These are phyloP conservation scores for Cyclina sinensis DNA, from an alignment of 1,140 invertebrate genomes.

Conservation along the genomic window DNA sequence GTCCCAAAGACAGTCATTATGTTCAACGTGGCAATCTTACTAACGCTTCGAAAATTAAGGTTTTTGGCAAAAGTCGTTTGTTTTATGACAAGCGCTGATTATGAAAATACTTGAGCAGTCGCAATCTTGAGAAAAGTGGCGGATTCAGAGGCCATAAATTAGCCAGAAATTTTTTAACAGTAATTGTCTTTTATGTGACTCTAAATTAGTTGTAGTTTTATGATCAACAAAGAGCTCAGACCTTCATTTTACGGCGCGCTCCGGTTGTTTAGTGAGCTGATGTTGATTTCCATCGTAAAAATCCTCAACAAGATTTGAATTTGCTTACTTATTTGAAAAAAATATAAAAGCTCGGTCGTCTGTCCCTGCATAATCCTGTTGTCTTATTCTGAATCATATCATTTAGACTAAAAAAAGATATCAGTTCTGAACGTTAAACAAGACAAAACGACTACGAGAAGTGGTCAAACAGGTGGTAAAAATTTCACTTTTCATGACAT, in stretches of 20 bases:
- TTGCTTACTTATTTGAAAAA: too few relatives aligned
- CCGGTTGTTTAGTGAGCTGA: neutral
- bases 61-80: constrained; percentile 8
- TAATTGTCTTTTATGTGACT: constrained; percentile 12
- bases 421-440: too few relatives aligned
- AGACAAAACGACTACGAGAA: too few relatives aligned
- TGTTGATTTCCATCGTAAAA: too few relatives aligned
- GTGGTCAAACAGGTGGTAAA: too few relatives aligned
- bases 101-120: neutral
- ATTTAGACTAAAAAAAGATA: too few relatives aligned
- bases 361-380: too few relatives aligned
- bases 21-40: neutral
- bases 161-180: neutral
- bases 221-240: neutral
- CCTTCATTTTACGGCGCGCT: neutral
- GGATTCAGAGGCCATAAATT: neutral
- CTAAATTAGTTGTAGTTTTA: neutral
- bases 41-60: neutral
- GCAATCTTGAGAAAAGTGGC: neutral
- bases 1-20: neutral
- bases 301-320: too few relatives aligned
- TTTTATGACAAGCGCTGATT: neutral
- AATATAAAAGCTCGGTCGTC: too few relatives aligned
- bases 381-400: too few relatives aligned
- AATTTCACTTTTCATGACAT: too few relatives aligned